A percentile compares a stretch with the other conserved stretches of the same genome.
Evolutionary conservation across 1,140 invertebrate genomes (phyloP).

Genomic region (Drosophila setifemur): DNA sequence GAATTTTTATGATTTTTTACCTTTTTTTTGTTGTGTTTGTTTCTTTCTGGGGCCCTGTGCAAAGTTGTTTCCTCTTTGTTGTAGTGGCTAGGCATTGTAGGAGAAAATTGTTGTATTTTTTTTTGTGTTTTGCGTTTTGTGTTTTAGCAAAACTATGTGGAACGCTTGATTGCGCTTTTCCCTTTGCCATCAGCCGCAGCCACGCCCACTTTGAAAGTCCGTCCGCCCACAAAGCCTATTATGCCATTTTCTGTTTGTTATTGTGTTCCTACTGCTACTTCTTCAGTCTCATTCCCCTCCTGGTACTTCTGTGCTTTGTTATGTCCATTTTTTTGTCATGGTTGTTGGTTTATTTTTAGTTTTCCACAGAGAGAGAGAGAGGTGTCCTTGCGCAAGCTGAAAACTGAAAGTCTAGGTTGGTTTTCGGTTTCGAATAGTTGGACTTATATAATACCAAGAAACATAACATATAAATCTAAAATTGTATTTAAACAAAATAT

Average conservation of each 20-base stretch:
- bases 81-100: constrained; percentile 48
- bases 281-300: constrained; percentile 6
- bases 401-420: neutral
- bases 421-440: no score
- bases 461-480: no score
- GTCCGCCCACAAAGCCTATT: constrained; percentile 41
- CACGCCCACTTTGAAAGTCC: constrained; percentile 41
- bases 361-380: neutral
- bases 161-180: constrained; percentile 72
- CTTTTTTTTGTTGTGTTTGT: constrained; percentile 56
- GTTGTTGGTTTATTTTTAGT: neutral
- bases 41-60: neutral
- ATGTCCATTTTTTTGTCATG: neutral
- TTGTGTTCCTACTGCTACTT: constrained; percentile 24
- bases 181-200: neutral
- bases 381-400: constrained; percentile 15
- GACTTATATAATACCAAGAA: no score
- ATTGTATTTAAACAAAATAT: no score
- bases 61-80: constrained; percentile 41
- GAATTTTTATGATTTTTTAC: constrained; percentile 72
- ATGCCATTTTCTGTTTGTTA: constrained; percentile 63
- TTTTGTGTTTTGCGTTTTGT: constrained; percentile 12
- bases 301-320: constrained; percentile 8
- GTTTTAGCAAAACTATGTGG: constrained; percentile 45
- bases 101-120: constrained; percentile 42